Evolutionary conservation across 2,797 vertebrate genomes (phyloP).

Genomic region (Valencia hispanica): DNA sequence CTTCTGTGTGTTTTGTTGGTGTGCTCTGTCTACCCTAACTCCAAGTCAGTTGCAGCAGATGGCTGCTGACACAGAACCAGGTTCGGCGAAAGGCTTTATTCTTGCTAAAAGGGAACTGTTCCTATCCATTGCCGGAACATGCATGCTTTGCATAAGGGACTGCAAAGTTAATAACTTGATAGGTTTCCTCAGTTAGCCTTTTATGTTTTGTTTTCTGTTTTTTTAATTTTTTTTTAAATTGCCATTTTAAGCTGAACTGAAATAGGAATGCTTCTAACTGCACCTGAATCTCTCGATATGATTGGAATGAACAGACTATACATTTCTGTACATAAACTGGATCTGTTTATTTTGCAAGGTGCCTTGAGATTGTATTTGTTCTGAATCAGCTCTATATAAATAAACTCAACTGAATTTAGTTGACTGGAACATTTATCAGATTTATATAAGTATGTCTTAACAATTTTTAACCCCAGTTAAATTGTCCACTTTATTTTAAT

Average conservation of each 20-base stretch:
- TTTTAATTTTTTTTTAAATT: background rate
- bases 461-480: background rate
- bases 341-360: background rate
- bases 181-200: background rate
- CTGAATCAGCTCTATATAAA: background rate
- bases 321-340: background rate
- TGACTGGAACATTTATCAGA: background rate
- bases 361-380: background rate
- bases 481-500: background rate
- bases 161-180: background rate
- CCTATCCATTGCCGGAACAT: background rate
- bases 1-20: background rate
- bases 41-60: background rate
- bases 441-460: background rate
- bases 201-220: background rate
- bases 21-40: background rate
- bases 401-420: background rate
- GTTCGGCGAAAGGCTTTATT: background rate
- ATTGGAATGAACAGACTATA: background rate
- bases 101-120: background rate
- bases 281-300: background rate
- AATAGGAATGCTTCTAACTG: background rate
- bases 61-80: background rate
- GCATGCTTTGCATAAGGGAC: background rate
- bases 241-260: background rate